These are phyloP conservation scores for Lacerta bilineata DNA, from an alignment of 2,797 vertebrate genomes.

Conservation along the genomic window DNA sequence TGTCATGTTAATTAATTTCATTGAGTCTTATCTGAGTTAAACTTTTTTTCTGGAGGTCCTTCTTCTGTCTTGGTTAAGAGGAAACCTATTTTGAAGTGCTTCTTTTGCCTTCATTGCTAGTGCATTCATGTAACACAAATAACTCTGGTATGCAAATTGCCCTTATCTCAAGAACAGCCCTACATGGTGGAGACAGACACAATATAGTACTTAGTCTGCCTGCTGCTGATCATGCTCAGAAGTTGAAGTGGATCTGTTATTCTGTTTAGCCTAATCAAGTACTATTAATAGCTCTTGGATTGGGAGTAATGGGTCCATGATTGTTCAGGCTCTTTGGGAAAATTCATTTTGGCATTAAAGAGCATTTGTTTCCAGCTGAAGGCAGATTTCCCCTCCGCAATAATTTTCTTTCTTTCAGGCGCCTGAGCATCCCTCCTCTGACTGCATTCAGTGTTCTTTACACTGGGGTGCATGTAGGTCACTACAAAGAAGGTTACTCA, in stretches of 20 bases:
- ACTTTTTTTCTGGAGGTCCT: neutral
- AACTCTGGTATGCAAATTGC: constrained; percentile 28
- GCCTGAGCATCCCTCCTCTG: constrained; percentile 46
- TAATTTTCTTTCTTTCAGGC: constrained; percentile 57
- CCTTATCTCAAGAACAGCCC: constrained; percentile 18
- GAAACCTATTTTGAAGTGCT: neutral
- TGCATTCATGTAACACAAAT: neutral
- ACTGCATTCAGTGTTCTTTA: constrained; percentile 69
- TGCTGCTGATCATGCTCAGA: constrained; percentile 44
- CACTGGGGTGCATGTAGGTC: constrained; percentile 74
- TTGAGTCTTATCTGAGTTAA: neutral
- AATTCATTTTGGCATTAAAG: constrained; percentile 66
- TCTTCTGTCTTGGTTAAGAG: constrained; percentile 9
- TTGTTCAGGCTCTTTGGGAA: constrained; percentile 63
- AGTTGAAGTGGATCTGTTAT: constrained; percentile 41
- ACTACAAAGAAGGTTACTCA: constrained; percentile 78
- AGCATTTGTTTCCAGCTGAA: constrained; percentile 56
- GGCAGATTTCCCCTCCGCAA: constrained; percentile 29
- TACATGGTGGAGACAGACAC: constrained; percentile 5
- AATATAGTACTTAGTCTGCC: constrained; percentile 11
- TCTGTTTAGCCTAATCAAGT: constrained; percentile 58
- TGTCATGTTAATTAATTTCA: neutral
- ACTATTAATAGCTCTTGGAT: constrained; percentile 50
- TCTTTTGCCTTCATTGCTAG: neutral
- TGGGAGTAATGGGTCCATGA: constrained; percentile 42